A percentile compares a stretch with the other conserved stretches of the same genome.
Conservation (phyloP, 1,140 invertebrate genomes). For the Kradibia gibbosae region DNA sequence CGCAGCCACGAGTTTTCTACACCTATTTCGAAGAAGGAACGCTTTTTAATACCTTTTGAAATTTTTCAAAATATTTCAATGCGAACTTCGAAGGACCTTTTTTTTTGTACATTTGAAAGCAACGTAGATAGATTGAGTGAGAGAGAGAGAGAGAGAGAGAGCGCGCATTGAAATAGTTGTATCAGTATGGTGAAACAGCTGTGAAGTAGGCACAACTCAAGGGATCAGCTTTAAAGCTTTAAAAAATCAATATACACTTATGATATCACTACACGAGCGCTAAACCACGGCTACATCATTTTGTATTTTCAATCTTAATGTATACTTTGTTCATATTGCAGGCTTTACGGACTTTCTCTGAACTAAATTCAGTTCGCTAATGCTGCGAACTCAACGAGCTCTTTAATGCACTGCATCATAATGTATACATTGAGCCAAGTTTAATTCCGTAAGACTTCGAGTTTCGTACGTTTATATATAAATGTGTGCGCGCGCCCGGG, state of each 20-base stretch:
- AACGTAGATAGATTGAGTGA: too few species aligned
- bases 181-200: too few species aligned
- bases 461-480: neutral
- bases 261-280: neutral
- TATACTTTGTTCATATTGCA: neutral
- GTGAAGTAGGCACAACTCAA: too few species aligned
- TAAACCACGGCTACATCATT: neutral
- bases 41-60: too few species aligned
- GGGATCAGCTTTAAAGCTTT: neutral
- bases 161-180: too few species aligned
- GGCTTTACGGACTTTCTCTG: neutral
- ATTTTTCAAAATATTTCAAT: too few species aligned
- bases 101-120: too few species aligned
- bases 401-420: conserved; percentile 9
- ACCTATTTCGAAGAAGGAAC: too few species aligned
- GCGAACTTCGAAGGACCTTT: too few species aligned
- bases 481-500: neutral
- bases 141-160: too few species aligned
- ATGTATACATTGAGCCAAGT: neutral
- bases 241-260: neutral
- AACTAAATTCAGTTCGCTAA: conserved; percentile 2
- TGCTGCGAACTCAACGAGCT: neutral
- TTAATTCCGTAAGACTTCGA: neutral
- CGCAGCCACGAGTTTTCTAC: too few species aligned
- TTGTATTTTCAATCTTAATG: conserved; percentile 3